Evolutionary conservation across 2,797 vertebrate species (phyloP).

Genomic region (Pipistrellus pipistrellus): DNA sequence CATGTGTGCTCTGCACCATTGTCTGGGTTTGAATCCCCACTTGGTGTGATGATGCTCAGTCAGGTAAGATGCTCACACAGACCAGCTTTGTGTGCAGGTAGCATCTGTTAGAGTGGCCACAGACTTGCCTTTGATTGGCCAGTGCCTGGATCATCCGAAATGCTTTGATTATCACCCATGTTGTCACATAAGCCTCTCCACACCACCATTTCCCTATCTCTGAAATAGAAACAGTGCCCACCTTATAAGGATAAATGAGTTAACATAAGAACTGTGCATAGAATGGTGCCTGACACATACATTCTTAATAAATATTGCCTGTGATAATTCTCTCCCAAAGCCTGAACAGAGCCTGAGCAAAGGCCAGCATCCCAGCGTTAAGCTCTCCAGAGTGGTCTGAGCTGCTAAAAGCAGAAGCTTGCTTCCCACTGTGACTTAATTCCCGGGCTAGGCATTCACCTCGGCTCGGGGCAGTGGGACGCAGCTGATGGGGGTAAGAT

Average conservation of each 20-base stretch:
- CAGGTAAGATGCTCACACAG: not conserved
- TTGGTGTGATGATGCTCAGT: not conserved
- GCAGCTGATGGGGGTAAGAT: not conserved
- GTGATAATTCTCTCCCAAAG: not conserved
- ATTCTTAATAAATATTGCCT: not conserved
- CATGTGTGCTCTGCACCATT: not conserved
- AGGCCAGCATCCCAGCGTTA: not conserved
- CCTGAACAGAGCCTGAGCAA: not conserved
- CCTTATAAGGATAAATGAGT: not conserved
- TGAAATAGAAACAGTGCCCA: not conserved
- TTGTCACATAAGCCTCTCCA: not conserved
- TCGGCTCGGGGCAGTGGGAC: not conserved
- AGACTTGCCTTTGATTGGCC: not conserved
- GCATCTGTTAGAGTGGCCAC: not conserved
- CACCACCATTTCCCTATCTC: not conserved
- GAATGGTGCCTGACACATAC: not conserved
- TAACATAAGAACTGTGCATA: not conserved
- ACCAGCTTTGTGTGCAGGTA: not conserved
- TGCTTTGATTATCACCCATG: not conserved
- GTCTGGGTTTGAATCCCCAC: not conserved
- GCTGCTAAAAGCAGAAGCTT: not conserved
- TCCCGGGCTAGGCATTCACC: not conserved
- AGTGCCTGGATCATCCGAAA: not conserved
- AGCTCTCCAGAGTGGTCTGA: not conserved
- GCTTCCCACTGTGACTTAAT: not conserved